Base-by-base conservation (phyloP, 2,888 invertebrate species). In the Trisateles emortualis region DNA sequence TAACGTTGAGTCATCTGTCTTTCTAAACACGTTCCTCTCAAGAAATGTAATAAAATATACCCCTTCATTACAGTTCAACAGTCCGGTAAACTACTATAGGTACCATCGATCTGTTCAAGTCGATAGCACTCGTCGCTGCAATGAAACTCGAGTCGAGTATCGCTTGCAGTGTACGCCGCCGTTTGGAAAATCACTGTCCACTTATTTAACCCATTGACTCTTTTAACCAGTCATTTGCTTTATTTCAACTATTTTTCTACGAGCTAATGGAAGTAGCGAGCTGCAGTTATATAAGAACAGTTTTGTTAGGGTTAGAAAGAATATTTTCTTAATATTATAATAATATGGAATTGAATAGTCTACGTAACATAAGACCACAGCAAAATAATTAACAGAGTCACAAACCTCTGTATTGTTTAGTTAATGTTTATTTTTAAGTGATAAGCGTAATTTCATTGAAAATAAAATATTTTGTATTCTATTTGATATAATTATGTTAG, bases 111-210 rank as follows among this genome's bases (percentile, higher is more conserved):
- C 55, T 43, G 56, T 63, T 55, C 32, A 26, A 56, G 32, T 65
- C 53, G 48, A 68, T 65, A 43, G 63, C 58, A 48, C 52, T 54
- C 46, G 52, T 47, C 59, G 42, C 60, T 62, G 59, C 59, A 58
- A 68, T 64, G 58, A 50, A 67, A 70, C 57, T 59, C 40, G 50
- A 41, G 49, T 11, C 14, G 17, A 44, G 43, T 44, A 22, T 44
- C 48, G 57, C 55, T 64, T 45, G 42, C 53, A 54, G 46, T 50
- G 59, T 54, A 32, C 35, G 29, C 53, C 40, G 22, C 59, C 41
- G 50, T 64, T 64, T 59, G 42, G 36, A 32, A 35, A 51, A 61
- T 58, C 14, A 48, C 43, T 35, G 39, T 42, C 48, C 64, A 64
- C 52, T 64, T 64, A 40, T 49, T 51, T 55, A 47, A 43, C 43